Base-by-base conservation (phyloP, 2,113 vertebrate genomes). In the Mesocricetus auratus region DNA sequence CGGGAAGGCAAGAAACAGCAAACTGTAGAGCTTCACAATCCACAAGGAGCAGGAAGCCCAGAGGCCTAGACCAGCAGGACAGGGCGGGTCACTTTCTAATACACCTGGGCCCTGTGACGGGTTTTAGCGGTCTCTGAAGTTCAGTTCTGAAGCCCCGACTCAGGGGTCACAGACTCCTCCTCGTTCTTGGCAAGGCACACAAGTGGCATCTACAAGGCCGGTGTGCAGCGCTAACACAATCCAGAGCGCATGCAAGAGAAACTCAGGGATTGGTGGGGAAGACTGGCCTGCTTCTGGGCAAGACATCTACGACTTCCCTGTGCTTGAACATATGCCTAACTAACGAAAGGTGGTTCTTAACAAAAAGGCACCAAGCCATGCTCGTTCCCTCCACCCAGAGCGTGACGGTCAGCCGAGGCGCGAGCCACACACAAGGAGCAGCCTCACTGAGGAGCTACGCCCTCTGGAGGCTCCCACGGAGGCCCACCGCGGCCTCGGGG, bases 221-320 rank as follows among this genome's bases (percentile, higher is more conserved):
- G 1, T 21, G 1, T 47, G 69, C 56, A 64, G 16, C 71, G 58
- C 45, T 7, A 47, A 69, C 3, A 1, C 47, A 90, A 42, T 11
- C 68, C 1, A 7, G 10, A 42, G 16, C 2, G 8, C 1, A 16
- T 0, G 3, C n/a, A 0, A 0, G 71, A 79, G 58, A 45, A 19
- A n/a, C 0, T 0, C 7, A 7, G 73, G 12, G 69, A 8, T 3
- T 39, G 39, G 39, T 19, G 42, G 64, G 33, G 31, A 42, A 50
- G 53, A 15, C 0, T 10, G 86, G 36, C 19, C 39, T 42, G 15
- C n/a, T 64, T 50, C 15, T 4, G 0, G 12, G 64, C 36, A 10
- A 21, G 71, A 2, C 26, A 21, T 39, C 29, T 5, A 24, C 5
- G 53, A 62, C 3, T 45, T 68, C 88, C 85, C 45, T n/a, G 64